Base-by-base conservation (phyloP, 2,888 invertebrate species). In the Neria commutata region DNA sequence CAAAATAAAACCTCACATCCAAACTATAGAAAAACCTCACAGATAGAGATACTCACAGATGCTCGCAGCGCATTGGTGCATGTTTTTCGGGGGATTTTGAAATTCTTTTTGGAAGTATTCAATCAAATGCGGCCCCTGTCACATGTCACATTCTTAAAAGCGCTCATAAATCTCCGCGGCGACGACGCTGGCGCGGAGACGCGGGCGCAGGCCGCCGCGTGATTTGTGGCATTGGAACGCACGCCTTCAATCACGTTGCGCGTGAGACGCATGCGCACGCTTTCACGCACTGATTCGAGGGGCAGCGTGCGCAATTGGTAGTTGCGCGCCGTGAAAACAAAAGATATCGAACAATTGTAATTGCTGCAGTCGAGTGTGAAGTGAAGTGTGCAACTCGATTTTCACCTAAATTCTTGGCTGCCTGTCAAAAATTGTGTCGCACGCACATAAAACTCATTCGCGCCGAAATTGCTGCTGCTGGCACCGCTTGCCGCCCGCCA, bases 61-160 rank as follows among this genome's bases (percentile, higher is more conserved):
- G n/a, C n/a, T n/a, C n/a, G n/a, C n/a, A n/a, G n/a, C n/a, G n/a
- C n/a, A n/a, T 47, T 60, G 68, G 63, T 65, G 65, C 61, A 63
- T 64, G 62, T 61, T 59, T 67, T 40, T 10, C 24, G 46, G 4
- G 46, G 60, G 62, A 54, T 60, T 57, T 62, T 56, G 52, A 51
- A 51, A 55, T 58, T 52, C 65, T 56, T 56, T 60, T 64, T 56
- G 55, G 61, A 64, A 56, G 48, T 63, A 64, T 67, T 67, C 67
- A 68, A 69, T 69, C 69, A 70, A 67, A 47, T 42, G 40, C 54
- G n/a, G 45, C 29, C 26, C 40, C 26, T 51, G 59, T 66, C 66
- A 66, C 57, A 61, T 66, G 66, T 64, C 66, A 66, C 66, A 62
- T 60, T 62, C 56, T 60, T 66, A 60, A 66, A 66, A 59, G 51